A percentile compares a stretch with the other conserved stretches of the same genome.
Evolutionary conservation across 2,797 vertebrate genomes (phyloP).

Genomic region (Girardinus metallicus): DNA sequence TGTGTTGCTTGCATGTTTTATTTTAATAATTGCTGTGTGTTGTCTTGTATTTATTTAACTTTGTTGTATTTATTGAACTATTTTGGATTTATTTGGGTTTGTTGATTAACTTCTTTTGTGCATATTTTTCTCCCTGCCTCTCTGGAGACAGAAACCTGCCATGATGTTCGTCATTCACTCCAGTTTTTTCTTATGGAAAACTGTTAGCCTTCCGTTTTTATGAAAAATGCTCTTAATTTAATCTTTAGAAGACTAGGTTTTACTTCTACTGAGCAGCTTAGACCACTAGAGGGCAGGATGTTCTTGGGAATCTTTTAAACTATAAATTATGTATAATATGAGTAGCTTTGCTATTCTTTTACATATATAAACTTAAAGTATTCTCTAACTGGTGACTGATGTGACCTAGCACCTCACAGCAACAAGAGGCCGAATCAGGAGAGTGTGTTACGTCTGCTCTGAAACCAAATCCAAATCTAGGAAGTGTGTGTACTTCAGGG

Average conservation of each 20-base stretch:
- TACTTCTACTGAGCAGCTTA: not conserved
- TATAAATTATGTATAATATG: not conserved
- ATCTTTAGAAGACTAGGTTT: not conserved
- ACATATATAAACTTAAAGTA: not conserved
- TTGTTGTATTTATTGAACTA: not conserved
- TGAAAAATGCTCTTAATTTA: no score
- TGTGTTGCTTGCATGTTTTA: not conserved
- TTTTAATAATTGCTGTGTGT: not conserved
- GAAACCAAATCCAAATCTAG: not conserved
- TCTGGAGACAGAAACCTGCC: no score
- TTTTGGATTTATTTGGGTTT: no score
- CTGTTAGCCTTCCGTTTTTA: no score
- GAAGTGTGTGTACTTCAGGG: not conserved
- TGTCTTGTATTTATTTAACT: not conserved
- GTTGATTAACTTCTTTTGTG: no score
- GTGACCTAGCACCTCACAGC: not conserved
- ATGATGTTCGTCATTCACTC: no score
- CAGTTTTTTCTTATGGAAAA: no score
- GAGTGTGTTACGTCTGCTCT: no score
- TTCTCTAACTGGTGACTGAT: not conserved
- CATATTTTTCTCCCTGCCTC: no score
- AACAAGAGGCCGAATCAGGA: not conserved
- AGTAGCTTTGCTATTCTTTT: not conserved
- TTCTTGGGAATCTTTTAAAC: not conserved
- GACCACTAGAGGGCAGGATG: constrained; percentile 5